Conservation (phyloP, 2,797 vertebrate genomes). For the Enoplosus armatus region DNA sequence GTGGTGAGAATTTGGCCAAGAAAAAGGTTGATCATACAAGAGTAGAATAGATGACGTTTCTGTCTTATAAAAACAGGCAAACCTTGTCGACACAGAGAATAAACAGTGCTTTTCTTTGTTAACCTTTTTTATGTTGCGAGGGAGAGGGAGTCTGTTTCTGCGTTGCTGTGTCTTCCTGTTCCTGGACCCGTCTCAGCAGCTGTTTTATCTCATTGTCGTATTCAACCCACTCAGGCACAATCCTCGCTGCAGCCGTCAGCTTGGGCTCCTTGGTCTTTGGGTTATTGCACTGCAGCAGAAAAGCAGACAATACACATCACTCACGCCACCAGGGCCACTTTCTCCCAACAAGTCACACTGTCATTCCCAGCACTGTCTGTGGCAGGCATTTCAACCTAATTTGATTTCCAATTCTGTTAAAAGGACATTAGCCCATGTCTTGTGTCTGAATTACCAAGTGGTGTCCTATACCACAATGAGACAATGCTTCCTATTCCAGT, state of each 20-base stretch:
- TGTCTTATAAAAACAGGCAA: not conserved
- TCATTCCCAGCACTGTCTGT: constrained; percentile 61
- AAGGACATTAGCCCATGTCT: constrained; percentile 75
- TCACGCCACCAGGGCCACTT: constrained; percentile 50
- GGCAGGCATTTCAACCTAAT: constrained; percentile 69
- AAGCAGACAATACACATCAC: constrained; percentile 56
- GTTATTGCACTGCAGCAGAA: constrained; percentile 93
- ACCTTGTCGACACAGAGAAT: not conserved
- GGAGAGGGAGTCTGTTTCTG: constrained; percentile 38
- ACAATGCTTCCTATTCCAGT: constrained; percentile 69
- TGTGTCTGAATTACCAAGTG: constrained; percentile 72
- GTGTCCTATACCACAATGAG: constrained; percentile 68
- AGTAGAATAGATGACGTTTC: not conserved
- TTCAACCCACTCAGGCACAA: constrained; percentile 93
- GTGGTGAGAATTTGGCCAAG: not conserved
- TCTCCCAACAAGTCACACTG: constrained; percentile 52
- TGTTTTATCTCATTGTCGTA: constrained; percentile 92
- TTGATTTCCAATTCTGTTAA: constrained; percentile 81
- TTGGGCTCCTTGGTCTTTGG: constrained; percentile 99
- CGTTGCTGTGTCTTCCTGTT: constrained; percentile 64
- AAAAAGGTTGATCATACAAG: constrained; percentile 21
- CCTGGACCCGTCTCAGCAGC: constrained; percentile 84
- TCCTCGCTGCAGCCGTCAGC: constrained; percentile 91
- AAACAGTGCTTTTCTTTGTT: constrained; percentile 1
- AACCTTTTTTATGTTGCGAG: constrained; percentile 70